Percentiles rank a stretch among this genome's conserved stretches.
These are phyloP conservation scores for Tylochromis polylepis DNA, from an alignment of 2,113 vertebrate species.

Conservation along the genomic window DNA sequence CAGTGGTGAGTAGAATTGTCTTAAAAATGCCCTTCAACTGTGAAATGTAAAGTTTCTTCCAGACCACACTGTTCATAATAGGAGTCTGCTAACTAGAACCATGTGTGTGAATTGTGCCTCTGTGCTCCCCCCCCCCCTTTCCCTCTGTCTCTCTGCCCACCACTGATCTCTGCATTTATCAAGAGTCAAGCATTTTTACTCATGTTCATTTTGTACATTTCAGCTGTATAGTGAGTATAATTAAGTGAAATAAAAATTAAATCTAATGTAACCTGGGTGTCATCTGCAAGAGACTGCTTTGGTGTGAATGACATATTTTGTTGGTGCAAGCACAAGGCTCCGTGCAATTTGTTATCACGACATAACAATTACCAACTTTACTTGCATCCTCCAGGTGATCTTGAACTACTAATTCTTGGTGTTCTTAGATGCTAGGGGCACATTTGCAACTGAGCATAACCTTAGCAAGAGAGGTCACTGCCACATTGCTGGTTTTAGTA, in stretches of 20 bases:
- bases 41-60: constrained; percentile 67
- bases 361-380: background rate
- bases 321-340: background rate
- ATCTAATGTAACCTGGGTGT: background rate
- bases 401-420: background rate
- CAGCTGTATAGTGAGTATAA: constrained; percentile 1
- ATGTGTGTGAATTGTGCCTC: constrained; percentile 56
- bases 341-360: background rate
- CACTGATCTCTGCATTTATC: constrained; percentile 18
- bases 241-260: constrained; percentile 16
- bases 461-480: background rate
- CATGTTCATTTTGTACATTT: constrained; percentile 11
- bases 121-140: background rate
- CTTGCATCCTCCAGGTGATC: background rate
- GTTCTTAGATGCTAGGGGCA: background rate
- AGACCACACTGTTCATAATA: constrained; percentile 54
- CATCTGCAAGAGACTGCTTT: background rate
- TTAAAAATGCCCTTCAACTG: constrained; percentile 61
- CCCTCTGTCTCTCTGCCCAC: background rate
- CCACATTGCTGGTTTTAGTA: background rate
- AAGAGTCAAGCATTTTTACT: constrained; percentile 9
- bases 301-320: background rate
- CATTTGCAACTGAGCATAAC: background rate
- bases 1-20: constrained; percentile 24
- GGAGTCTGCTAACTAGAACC: constrained; percentile 62